Base-by-base conservation (phyloP, 2,888 invertebrate genomes). In the Ophraella communa region DNA sequence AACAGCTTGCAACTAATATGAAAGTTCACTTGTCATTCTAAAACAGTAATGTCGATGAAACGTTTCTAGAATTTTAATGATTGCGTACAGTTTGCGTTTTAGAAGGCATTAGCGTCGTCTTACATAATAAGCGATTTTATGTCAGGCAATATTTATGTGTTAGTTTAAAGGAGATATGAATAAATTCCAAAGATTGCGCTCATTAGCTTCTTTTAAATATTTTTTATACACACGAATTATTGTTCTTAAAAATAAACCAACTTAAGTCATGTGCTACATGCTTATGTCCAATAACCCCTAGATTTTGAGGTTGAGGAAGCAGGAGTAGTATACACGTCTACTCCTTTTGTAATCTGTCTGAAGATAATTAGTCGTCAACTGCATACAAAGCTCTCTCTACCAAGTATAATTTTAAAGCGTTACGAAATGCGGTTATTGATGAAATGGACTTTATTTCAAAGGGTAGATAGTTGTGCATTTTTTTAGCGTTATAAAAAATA, bases 61-160 rank as follows among this genome's bases (percentile, higher is more conserved):
- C 80, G 80, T 76, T 80, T 71, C 74, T 73, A 74, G 80, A 80
- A 79, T 80, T 71, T 74, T 75, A 78, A 78, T 77, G 76, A 76
- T 75, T 77, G 74, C 68, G 74, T 72, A 60, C 57, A 56, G 65
- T 53, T 62, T 56, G 60, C 60, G 52, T 62, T 64, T 49, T 59
- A 45, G 51, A 60, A 62, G 57, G 57, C 65, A 67, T 62, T 54
- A 58, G 61, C 63, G 63, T 65, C 54, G 56, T 57, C 51, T 60
- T 60, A 60, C 60, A 60, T 60, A 52, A 17, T 53, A 60, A 60
- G 33, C 57, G 30, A 47, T 33, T 57, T 57, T 57, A 33, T 33
- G 18, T 47, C 14, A 35, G 47, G 47, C 47, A 57, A 27, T 57
- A 57, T 57, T 57, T 57, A 57, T 57, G 47, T 57, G 23, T 57